Percentiles rank a stretch among this genome's conserved stretches.
Conservation (phyloP, 2,888 invertebrate genomes). For the Baronia brevicornis region DNA sequence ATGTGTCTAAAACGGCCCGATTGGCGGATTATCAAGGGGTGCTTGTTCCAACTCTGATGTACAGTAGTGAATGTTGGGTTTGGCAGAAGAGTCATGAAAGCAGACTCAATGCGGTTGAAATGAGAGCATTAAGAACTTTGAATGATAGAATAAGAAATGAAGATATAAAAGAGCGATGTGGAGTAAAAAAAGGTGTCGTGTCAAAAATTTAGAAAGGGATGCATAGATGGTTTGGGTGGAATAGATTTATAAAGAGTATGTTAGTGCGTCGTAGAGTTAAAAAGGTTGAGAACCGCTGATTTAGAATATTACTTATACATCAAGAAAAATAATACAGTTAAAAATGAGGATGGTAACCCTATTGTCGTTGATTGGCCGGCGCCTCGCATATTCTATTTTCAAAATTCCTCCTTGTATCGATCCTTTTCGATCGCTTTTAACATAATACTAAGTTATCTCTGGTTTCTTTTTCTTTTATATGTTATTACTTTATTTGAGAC, state of each 20-base stretch:
- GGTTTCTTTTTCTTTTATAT: no score
- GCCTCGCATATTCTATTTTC: conserved; percentile 57
- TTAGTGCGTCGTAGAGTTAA: background rate
- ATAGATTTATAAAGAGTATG: background rate
- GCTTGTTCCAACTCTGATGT: no score
- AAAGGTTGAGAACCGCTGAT: background rate
- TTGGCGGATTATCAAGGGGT: no score
- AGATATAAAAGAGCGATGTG: no score
- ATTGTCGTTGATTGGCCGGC: conserved; percentile 39
- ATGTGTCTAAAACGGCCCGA: no score
- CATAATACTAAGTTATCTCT: conserved; percentile 30
- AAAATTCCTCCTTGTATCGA: conserved; percentile 57
- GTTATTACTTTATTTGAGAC: no score
- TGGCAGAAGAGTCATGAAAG: no score
- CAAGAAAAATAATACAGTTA: background rate
- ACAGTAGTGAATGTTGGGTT: no score
- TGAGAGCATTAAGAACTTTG: no score
- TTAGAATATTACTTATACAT: background rate
- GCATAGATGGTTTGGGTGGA: background rate
- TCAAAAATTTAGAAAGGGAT: background rate
- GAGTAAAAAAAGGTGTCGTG: no score
- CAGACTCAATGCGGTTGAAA: no score
- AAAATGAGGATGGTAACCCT: conserved; percentile 37
- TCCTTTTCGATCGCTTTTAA: conserved; percentile 43
- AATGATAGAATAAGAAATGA: no score